A percentile compares a stretch with the other conserved stretches of the same genome.
Conservation (phyloP, 2,888 invertebrate species). For the Cancer borealis region DNA sequence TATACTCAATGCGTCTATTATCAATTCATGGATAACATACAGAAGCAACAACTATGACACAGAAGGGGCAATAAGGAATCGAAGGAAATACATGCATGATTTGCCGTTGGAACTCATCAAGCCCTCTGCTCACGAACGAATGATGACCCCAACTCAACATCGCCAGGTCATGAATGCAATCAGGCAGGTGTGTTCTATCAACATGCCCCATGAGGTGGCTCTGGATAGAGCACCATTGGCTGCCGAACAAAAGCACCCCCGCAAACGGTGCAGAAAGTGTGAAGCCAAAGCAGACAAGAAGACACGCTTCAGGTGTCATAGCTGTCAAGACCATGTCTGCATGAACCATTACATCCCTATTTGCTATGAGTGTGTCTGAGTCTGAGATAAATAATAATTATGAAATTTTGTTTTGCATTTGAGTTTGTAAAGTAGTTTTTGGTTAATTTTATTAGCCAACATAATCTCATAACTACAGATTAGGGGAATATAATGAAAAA, state of each 20-base stretch:
- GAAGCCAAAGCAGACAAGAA: constrained; percentile 32
- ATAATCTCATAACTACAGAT: too few relatives aligned
- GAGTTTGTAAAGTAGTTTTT: too few relatives aligned
- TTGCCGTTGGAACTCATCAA: constrained; percentile 32
- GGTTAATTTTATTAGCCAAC: too few relatives aligned
- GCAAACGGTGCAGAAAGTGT: constrained; percentile 11
- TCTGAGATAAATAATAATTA: constrained; percentile 23
- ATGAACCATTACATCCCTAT: constrained; percentile 54
- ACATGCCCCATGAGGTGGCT: constrained; percentile 10
- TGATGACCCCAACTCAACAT: neutral
- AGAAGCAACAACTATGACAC: too few relatives aligned
- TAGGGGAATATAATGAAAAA: too few relatives aligned
- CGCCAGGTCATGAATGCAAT: neutral
- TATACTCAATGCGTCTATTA: constrained; percentile 43
- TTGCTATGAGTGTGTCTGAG: constrained; percentile 52
- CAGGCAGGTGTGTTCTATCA: constrained; percentile 25
- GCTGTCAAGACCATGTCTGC: constrained; percentile 24
- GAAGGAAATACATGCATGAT: constrained; percentile 43
- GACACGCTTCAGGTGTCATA: constrained; percentile 47
- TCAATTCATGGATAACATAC: constrained; percentile 53
- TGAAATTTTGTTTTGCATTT: constrained; percentile 39
- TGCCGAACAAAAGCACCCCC: neutral
- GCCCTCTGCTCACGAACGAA: neutral
- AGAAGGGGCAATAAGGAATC: too few relatives aligned
- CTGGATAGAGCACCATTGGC: neutral